A percentile compares a stretch with the other conserved stretches of the same genome.
Evolutionary conservation across 2,113 vertebrate genomes (phyloP).

Genomic region (Ranitomeya variabilis): DNA sequence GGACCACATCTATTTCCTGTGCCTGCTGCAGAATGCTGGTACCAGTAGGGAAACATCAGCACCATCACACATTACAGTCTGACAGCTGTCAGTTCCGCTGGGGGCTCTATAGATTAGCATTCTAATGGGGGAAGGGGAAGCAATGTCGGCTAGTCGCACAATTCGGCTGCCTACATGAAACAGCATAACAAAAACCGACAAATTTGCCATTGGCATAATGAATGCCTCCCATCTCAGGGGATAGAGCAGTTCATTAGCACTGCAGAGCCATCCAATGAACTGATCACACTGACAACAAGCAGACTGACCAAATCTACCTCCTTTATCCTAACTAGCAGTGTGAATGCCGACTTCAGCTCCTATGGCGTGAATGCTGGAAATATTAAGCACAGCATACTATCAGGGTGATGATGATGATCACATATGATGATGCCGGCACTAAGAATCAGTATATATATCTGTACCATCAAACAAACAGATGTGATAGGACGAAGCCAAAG

Average conservation of each 20-base stretch:
- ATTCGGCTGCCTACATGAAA: not conserved
- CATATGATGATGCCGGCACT: not conserved
- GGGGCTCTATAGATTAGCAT: constrained; percentile 57
- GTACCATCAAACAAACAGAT: not conserved
- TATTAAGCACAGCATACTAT: not conserved
- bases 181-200: constrained; percentile 28
- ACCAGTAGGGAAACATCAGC: constrained; percentile 13
- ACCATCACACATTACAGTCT: constrained; percentile 49
- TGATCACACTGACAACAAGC: constrained; percentile 16
- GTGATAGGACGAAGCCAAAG: not conserved
- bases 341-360: not conserved
- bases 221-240: constrained; percentile 43
- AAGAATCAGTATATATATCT: not conserved
- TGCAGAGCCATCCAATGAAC: constrained; percentile 7
- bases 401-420: not conserved
- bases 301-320: not conserved
- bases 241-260: constrained; percentile 39
- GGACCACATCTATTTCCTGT: not conserved
- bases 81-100: constrained; percentile 45
- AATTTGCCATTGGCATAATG: constrained; percentile 41
- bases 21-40: constrained; percentile 25
- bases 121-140: constrained; percentile 41
- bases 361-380: not conserved
- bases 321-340: not conserved
- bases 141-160: not conserved